phyloP scores from a whole-genome alignment of 1,140 invertebrate species.

The Gonioctena quinquepunctata region DNA sequence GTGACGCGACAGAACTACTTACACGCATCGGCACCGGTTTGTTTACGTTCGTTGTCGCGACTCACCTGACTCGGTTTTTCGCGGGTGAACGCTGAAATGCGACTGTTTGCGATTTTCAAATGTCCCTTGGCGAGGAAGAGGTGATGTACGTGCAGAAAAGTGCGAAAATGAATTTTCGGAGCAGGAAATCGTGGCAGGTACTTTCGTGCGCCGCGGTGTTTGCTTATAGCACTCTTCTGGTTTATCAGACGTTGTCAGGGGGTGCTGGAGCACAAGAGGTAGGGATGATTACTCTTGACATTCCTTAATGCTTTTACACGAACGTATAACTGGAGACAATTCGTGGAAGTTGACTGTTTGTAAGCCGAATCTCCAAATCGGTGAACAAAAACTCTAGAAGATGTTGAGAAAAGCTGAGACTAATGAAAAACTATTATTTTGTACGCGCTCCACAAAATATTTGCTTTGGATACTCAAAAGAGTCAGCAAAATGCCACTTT shows the following conservation, averaged over 20 bases:
- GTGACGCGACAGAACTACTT: neutral
- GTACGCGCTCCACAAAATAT: no score
- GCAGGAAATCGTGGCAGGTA: conserved; percentile 46
- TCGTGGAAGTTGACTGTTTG: no score
- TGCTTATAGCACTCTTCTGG: conserved; percentile 66
- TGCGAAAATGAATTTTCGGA: conserved; percentile 45
- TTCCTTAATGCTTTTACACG: no score
- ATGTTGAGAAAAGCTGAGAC: no score
- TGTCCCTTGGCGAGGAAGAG: conserved; percentile 32
- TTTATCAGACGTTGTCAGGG: conserved; percentile 61
- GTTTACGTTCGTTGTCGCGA: conserved; percentile 34
- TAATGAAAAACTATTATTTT: no score
- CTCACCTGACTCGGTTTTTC: neutral
- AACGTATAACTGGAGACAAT: no score
- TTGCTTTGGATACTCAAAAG: no score
- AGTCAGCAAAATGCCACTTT: no score
- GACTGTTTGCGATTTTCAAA: neutral
- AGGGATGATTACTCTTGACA: no score
- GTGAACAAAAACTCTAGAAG: no score
- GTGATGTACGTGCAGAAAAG: conserved; percentile 27
- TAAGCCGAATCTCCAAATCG: no score
- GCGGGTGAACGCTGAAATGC: neutral
- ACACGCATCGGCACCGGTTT: conserved; percentile 18
- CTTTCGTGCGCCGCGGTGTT: conserved; percentile 47
- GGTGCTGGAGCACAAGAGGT: neutral